Base-by-base conservation (phyloP, 2,797 vertebrate species). In the Anas bernieri region DNA sequence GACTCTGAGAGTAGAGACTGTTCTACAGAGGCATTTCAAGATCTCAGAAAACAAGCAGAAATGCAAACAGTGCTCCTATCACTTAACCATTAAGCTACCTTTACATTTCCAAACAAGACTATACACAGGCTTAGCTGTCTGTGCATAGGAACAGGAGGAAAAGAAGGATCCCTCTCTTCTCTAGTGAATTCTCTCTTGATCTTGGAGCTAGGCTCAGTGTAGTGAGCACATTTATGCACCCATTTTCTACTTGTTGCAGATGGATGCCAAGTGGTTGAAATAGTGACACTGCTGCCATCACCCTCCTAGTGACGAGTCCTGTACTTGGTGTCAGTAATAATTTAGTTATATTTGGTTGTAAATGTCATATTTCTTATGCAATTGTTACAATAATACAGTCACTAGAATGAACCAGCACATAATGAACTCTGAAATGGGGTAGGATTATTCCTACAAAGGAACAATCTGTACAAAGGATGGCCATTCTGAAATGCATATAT, bases 41-140 rank as follows among this genome's bases (percentile, higher is more conserved):
- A 78, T 79, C 82, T 86, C 81, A 59, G 23, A 84, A 93, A 96
- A 91, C 33, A 93, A 79, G 55, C 22, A 90, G 66, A 81, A 68
- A 75, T 67, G 15, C 48, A 74, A 90, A 87, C 30, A 62, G 16
- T 52, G 39, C 20, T 77, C 13, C 46, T 83, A 55, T 21, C 35
- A 69, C 61, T 90, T 86, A 67, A 77, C 63, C 8, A 56, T 76
- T 61, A 74, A 87, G 50, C 7, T 67, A 74, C 4, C 8, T 25
- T 66, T 43, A 17, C 14, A 37, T 55, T 86, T 83, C 21, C 62
- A 74, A 45, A 46, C 13, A 64, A 84, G 23, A 23, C 7, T 59
- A 14, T 67, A 17, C 21, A 83, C 46, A 89, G 25, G 9, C 23
- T 84, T 62, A 68, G 18, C 28, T 48, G 26, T 35, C 41, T 52